Percentiles rank a stretch among this genome's conserved stretches.
Conservation (phyloP, 2,888 invertebrate genomes). For the Apotomis betuletana region DNA sequence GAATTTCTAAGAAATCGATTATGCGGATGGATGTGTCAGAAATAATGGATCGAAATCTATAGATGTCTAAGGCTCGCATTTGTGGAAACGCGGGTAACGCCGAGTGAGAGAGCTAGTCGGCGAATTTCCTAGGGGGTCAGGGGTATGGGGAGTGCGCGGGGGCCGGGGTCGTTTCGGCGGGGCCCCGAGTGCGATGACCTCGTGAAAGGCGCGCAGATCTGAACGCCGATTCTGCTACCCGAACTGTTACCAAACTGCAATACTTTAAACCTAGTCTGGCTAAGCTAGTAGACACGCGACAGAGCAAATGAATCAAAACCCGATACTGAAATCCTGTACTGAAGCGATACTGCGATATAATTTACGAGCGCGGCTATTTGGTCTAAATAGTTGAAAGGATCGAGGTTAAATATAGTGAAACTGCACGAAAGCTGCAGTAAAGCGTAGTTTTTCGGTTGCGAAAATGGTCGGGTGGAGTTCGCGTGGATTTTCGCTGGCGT, state of each 20-base stretch:
- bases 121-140: conserved; percentile 60
- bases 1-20: conserved; percentile 33
- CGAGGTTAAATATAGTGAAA: conserved; percentile 7
- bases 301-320: conserved; percentile 13
- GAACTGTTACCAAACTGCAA: conserved; percentile 36
- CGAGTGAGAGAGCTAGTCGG: conserved; percentile 50
- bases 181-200: conserved; percentile 79
- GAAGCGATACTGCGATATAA: conserved; percentile 20
- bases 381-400: conserved; percentile 5
- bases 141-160: conserved; percentile 57
- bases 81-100: conserved; percentile 30
- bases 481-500: conserved; percentile 38
- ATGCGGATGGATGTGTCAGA: conserved; percentile 20
- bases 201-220: conserved; percentile 74
- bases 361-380: conserved; percentile 19
- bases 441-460: conserved; percentile 30
- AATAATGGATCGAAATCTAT: conserved; percentile 16
- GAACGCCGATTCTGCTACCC: conserved; percentile 40
- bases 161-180: conserved; percentile 66
- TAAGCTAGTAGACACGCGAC: neutral
- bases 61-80: conserved; percentile 23
- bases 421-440: conserved; percentile 20
- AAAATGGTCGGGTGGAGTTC: conserved; percentile 21
- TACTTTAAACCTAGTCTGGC: neutral
- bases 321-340: conserved; percentile 18